phyloP scores from a whole-genome alignment of 2,797 vertebrate species.

The Tiaroga cobitis region DNA sequence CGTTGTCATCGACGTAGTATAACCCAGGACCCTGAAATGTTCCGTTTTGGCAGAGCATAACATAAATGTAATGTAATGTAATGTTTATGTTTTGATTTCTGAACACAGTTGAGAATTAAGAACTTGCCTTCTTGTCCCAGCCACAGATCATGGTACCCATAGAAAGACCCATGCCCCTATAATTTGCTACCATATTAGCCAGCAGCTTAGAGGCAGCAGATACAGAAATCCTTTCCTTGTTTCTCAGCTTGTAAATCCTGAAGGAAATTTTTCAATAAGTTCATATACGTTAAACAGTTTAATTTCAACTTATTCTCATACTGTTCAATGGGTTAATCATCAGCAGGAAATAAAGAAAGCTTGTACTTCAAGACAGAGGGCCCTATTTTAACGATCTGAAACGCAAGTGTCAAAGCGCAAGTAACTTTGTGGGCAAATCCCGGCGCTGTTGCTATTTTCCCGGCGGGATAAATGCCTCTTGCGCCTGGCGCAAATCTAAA shows the following conservation, averaged over 20 bases:
- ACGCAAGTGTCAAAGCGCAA: too few relatives aligned
- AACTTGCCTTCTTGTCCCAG: constrained; percentile 75
- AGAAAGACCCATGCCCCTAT: constrained; percentile 71
- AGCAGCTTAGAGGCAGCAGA: constrained; percentile 74
- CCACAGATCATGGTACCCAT: constrained; percentile 77
- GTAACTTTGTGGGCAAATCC: too few relatives aligned
- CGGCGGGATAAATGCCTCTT: too few relatives aligned
- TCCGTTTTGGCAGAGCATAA: neutral
- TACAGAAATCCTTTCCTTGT: constrained; percentile 70
- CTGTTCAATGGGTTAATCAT: neutral
- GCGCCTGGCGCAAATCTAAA: too few relatives aligned
- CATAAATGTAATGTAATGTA: neutral
- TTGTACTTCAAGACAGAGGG: too few relatives aligned
- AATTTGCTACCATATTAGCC: constrained; percentile 73
- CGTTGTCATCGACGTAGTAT: constrained; percentile 10
- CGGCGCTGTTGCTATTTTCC: too few relatives aligned
- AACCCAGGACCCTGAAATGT: neutral
- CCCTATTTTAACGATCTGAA: too few relatives aligned
- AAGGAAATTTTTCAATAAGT: neutral
- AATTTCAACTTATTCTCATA: too few relatives aligned
- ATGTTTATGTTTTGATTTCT: neutral
- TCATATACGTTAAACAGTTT: neutral
- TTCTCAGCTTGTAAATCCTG: constrained; percentile 65
- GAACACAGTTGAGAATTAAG: neutral
- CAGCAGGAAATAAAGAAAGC: neutral